These are phyloP conservation scores for Philhelius pedissequus DNA, from an alignment of 2,888 invertebrate genomes.

Conservation along the genomic window DNA sequence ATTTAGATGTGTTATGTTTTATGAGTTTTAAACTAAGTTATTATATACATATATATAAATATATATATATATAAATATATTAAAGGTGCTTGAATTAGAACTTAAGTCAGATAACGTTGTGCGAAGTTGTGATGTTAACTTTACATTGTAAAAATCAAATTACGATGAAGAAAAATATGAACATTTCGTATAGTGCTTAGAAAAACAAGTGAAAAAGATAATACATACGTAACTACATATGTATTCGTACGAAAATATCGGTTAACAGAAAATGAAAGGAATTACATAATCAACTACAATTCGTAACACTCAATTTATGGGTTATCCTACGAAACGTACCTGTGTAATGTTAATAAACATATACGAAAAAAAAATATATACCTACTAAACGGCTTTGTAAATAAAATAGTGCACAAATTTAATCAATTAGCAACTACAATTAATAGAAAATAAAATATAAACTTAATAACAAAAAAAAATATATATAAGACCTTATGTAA, in stretches of 20 bases:
- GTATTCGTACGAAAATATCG: slow-evolving; percentile 61
- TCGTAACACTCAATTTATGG: slow-evolving; percentile 63
- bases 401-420: slow-evolving; percentile 45
- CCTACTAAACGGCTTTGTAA: slow-evolving; percentile 45
- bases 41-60: slow-evolving; percentile 4
- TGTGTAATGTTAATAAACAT: slow-evolving; percentile 48
- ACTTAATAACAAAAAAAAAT: neutral
- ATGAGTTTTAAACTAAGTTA: slow-evolving; percentile 21
- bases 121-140: slow-evolving; percentile 44
- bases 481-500: slow-evolving; percentile 44
- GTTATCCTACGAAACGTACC: slow-evolving; percentile 61
- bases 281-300: slow-evolving; percentile 77
- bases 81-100: slow-evolving; percentile 16
- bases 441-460: slow-evolving; percentile 1
- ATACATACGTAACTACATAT: slow-evolving; percentile 29
- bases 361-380: too few relatives aligned
- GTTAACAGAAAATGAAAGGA: slow-evolving; percentile 75
- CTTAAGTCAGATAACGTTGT: slow-evolving; percentile 3
- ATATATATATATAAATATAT: too few relatives aligned
- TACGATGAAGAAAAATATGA: slow-evolving; percentile 31
- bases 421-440: slow-evolving; percentile 17
- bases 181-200: slow-evolving; percentile 23
- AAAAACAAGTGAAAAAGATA: slow-evolving; percentile 39
- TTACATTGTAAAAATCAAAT: slow-evolving; percentile 39
- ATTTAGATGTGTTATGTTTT: slow-evolving; percentile 32